Evolutionary conservation across 2,888 invertebrate genomes (phyloP), one percentile per base, ranked within the genome.

Genomic region (Drosophila sordidula): DNA sequence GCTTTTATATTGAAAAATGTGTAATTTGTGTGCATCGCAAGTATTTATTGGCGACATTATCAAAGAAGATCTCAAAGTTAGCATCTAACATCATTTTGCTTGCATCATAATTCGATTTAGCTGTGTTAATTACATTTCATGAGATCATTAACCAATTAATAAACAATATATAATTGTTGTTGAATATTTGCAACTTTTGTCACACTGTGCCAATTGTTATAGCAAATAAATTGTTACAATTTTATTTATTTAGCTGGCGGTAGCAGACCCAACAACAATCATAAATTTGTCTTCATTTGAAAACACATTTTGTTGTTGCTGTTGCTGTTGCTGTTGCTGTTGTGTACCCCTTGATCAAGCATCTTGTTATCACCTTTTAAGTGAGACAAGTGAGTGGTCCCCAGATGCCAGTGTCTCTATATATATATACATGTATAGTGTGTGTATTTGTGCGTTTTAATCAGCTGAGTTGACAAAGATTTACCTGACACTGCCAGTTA

Each of bases 291-390:
- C 34, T 61, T 46, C 38, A 34, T 51, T 55, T 50, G 18, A 32
- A 61, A 26, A 61, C 32, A 61, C 25, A 26, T 59, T 51, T 41
- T 41, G 18, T 36, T 55, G 50, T 70, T 34, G 38, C 38, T 26
- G 38, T 38, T 22, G 22, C 22, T 55, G 50, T 70, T 34, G 38
- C 38, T 26, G 38, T 38, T 22, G 22, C 22, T 6, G 6, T 41
- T 41, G 34, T 69, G 39, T 67, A 22, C 55, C 47, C 50, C 50
- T 64, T 49, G 45, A 66, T 70, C 78, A 71, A 86, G 84, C 84
- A 83, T 72, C 80, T 78, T 84, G 85, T 88, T 84, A 82, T 86
- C 87, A 79, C 88, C 89, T 86, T 90, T 82, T 86, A 89, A 87
- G 90, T 80, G 82, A 71, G 85, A 84, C 76, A 87, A 74, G 87